Evolutionary conservation across 2,888 invertebrate genomes (phyloP), one percentile per base, ranked within the genome.

Genomic region (Drosophila colorata): DNA sequence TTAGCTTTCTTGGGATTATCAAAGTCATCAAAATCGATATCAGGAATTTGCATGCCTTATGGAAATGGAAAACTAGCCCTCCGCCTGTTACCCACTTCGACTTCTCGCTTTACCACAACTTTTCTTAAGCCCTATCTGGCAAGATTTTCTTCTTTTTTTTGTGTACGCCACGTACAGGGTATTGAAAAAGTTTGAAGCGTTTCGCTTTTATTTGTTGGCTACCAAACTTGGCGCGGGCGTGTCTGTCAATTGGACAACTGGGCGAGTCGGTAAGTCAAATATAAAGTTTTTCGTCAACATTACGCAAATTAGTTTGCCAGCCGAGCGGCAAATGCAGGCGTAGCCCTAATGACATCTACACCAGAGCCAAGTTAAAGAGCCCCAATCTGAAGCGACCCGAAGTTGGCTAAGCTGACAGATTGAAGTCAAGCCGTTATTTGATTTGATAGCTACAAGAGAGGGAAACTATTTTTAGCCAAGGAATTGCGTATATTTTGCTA

Each of bases 271-370:
- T 56, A 83, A 64, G 61, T 51, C 53, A 67, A 82, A 69, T 49
- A 61, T 46, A 68, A 48, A 72, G 67, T 87, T 86, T 79, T 72
- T 69, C 74, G 86, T 81, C 87, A 87, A 80, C 78, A 89, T 89
- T 85, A 88, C 87, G 85, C 90, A 86, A 88, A 86, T 86, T 87
- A 89, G 84, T 88, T 86, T 87, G 78, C 69, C 75, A 88, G 69
- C 69, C 74, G 65, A 85, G 70, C 72, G 70, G 68, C 65, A 72
- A 82, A 76, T 70, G 87, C 80, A 83, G 58, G 69, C 76, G 52
- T 58, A 46, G 63, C 67, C 79, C 61, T 83, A 83, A 83, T 76
- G 88, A 57, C 69, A 76, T 87, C 66, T 65, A 75, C 57, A 56
- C 80, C 57, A 61, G 57, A 63, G 59, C 47, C 51, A 63, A 65